Conservation (phyloP, 2,797 vertebrate species). For the Lacerta bilineata region DNA sequence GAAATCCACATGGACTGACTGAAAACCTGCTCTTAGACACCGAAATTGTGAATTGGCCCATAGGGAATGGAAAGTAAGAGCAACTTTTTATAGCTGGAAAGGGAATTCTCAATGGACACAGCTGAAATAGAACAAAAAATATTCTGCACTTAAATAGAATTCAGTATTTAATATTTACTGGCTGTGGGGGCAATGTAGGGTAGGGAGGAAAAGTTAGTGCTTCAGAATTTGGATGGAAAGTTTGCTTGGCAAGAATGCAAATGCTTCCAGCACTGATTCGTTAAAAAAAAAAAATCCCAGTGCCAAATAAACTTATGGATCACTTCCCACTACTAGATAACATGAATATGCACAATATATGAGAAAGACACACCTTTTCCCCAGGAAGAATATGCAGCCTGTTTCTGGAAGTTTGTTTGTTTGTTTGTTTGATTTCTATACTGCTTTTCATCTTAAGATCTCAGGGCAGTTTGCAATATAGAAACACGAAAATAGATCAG, state of each 20-base stretch:
- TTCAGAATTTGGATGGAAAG: not conserved
- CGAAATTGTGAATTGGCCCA: not conserved
- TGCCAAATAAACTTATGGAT: not conserved
- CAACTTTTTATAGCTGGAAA: not conserved
- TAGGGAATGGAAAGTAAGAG: not conserved
- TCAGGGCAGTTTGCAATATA: too few relatives aligned
- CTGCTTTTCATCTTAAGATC: too few relatives aligned
- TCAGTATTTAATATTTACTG: not conserved
- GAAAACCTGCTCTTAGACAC: not conserved
- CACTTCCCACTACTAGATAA: not conserved
- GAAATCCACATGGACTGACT: not conserved
- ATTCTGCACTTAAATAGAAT: constrained; percentile 1
- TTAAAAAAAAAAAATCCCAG: constrained; percentile 15
- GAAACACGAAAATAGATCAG: too few relatives aligned
- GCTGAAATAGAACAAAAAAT: constrained; percentile 1
- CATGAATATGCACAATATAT: not conserved
- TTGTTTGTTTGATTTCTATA: not conserved
- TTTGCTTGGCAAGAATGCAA: not conserved
- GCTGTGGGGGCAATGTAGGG: not conserved
- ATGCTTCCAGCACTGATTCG: not conserved
- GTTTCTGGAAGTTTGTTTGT: not conserved
- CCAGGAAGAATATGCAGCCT: not conserved
- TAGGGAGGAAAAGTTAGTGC: not conserved
- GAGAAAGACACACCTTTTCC: not conserved
- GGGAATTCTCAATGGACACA: not conserved